Conservation (phyloP, 2,888 invertebrate genomes). For the Proisotoma minuta region DNA sequence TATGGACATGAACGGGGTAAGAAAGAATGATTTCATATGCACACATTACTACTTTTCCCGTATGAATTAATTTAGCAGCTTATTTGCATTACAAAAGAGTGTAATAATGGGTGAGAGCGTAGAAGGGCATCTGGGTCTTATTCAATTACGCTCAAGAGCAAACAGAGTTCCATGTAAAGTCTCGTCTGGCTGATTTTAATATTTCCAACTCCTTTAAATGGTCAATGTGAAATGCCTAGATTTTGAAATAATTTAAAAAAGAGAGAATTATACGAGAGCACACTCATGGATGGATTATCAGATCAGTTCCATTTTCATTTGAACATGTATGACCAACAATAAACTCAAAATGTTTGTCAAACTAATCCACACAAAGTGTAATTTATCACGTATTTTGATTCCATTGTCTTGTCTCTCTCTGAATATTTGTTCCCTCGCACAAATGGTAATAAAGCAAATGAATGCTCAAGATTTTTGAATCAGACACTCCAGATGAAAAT, state of each 20-base stretch:
- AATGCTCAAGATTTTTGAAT: neutral
- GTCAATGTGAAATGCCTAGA: neutral
- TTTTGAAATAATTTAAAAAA: neutral
- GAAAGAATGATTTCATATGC: too few species aligned
- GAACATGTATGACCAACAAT: neutral
- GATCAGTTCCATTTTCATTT: constrained; percentile 7
- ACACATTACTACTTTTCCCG: too few species aligned
- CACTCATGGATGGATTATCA: constrained; percentile 1
- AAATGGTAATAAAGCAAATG: neutral
- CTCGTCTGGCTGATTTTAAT: neutral
- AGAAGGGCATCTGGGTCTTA: neutral
- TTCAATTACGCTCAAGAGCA: neutral
- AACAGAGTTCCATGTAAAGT: neutral
- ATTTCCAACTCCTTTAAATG: neutral
- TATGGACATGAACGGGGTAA: constrained; percentile 58
- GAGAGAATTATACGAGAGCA: too few species aligned
- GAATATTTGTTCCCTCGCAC: neutral
- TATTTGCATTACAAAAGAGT: too few species aligned
- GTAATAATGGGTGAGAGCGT: too few species aligned
- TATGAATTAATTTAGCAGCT: too few species aligned
- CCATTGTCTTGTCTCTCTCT: constrained; percentile 11
- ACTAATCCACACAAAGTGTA: constrained; percentile 32
- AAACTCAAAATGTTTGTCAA: constrained; percentile 23
- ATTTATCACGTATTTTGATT: constrained; percentile 31
- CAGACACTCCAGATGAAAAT: neutral